Base-by-base conservation (phyloP, 2,113 vertebrate genomes). In the Labeo catla region DNA sequence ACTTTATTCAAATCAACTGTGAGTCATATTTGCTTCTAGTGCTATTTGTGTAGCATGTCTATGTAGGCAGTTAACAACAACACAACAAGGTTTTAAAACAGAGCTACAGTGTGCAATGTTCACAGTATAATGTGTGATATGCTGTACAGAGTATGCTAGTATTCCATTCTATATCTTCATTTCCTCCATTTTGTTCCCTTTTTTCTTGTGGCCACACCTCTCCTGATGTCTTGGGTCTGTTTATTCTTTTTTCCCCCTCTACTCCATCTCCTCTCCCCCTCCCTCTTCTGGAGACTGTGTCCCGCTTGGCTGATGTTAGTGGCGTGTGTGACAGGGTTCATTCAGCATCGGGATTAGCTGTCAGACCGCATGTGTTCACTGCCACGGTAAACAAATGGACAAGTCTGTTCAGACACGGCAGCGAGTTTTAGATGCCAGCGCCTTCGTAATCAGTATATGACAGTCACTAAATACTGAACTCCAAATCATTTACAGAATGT, bases 281-380 rank as follows among this genome's bases (percentile, higher is more conserved):
- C 10, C 47, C 13, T 50, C 54, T 52, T 52, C 47, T 52, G 12
- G 45, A 76, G 72, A 16, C 23, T 63, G n/a, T 76, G 36, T 79
- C 57, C 74, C 76, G 43, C 76, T 74, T 47, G 70, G 52, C 54
- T 84, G 72, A 76, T 47, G 52, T 59, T 77, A 39, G 50, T 73
- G 34, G 66, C 81, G 50, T 84, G 81, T 57, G 36, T 86, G 70
- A 89, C 80, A 81, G 81, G 85, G 28, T 82, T 83, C 77, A 86
- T 76, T 88, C 63, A 65, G 72, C 59, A 86, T 85, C 84, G 70
- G 87, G 85, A 89, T 86, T 89, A 84, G 76, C 70, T 87, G 85
- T 91, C 88, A 90, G 85, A 70, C 63, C n/a, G 39, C 63, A 47
- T 87, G 88, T 81, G 77, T 89, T 87, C 89, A 85, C 87, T 73